phyloP scores from a whole-genome alignment of 2,888 invertebrate genomes.

The Rutpela maculata region DNA sequence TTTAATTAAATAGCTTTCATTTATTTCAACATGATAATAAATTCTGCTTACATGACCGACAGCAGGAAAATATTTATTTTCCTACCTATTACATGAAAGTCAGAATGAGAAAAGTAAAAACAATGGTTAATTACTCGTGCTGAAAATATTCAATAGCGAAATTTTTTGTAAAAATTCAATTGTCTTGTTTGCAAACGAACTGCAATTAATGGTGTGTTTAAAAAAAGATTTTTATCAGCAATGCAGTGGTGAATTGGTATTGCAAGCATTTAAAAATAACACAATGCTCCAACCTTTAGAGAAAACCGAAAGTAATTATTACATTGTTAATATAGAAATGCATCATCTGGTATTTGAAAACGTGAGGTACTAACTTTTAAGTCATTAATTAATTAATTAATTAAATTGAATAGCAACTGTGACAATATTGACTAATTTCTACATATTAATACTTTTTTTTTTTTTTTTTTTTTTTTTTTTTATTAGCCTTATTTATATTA shows the following conservation, averaged over 20 bases:
- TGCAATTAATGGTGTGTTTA: slow-evolving; percentile 16
- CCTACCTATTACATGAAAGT: slow-evolving; percentile 23
- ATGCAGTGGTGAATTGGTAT: background rate
- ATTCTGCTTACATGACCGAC: slow-evolving; percentile 27
- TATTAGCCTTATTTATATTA: too few species aligned
- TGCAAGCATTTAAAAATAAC: slow-evolving; percentile 10
- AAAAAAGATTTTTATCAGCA: slow-evolving; percentile 10
- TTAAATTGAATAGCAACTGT: too few species aligned
- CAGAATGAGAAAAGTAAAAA: slow-evolving; percentile 20
- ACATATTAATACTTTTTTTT: too few species aligned
- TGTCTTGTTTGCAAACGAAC: slow-evolving; percentile 30
- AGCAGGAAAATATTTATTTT: slow-evolving; percentile 26
- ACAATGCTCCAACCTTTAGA: slow-evolving; percentile 18
- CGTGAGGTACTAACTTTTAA: background rate
- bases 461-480: too few species aligned
- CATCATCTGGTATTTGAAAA: background rate
- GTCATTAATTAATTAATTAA: too few species aligned
- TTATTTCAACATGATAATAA: slow-evolving; percentile 31
- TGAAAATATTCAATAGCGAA: slow-evolving; percentile 36
- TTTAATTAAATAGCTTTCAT: slow-evolving; percentile 32
- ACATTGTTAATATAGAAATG: background rate
- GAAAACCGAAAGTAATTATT: slow-evolving; percentile 9
- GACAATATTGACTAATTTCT: too few species aligned
- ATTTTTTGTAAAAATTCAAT: slow-evolving; percentile 23
- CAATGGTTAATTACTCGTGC: slow-evolving; percentile 31